Conservation (phyloP, 2,797 vertebrate species). For the Anguilla anguilla region DNA sequence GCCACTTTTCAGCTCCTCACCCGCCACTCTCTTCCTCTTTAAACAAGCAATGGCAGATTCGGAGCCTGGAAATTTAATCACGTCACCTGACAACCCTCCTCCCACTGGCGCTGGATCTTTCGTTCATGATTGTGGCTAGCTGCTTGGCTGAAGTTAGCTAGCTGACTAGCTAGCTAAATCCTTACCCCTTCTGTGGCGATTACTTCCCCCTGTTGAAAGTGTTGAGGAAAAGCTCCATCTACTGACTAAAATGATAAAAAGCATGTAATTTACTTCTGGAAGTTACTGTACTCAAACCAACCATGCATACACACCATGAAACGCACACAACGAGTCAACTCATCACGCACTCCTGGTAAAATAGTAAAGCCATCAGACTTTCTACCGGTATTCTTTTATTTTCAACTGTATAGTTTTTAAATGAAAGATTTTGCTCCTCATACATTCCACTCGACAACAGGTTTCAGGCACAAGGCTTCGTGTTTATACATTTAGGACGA, state of each 20-base stretch:
- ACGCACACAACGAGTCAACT: too few relatives aligned
- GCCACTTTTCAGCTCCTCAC: background rate
- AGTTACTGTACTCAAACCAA: background rate
- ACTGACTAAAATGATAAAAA: background rate
- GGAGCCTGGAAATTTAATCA: conserved; percentile 15
- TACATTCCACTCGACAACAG: background rate
- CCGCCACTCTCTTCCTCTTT: background rate
- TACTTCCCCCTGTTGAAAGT: background rate
- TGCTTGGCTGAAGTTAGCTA: background rate
- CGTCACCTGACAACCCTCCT: conserved; percentile 25
- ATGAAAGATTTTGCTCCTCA: background rate
- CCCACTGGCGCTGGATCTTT: background rate
- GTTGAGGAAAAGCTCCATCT: background rate
- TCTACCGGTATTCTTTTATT: too few relatives aligned
- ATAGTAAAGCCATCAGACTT: too few relatives aligned
- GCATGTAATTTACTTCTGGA: too few relatives aligned
- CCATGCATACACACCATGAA: too few relatives aligned
- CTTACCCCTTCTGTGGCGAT: background rate
- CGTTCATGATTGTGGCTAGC: background rate
- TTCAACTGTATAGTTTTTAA: background rate
- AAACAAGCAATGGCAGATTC: background rate
- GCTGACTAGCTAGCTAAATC: background rate
- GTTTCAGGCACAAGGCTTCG: background rate
- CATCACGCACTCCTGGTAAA: too few relatives aligned
- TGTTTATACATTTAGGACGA: background rate